Evolutionary conservation across 2,113 vertebrate genomes (phyloP), one percentile per base, ranked within the genome.

Genomic region (Perccottus glenii): DNA sequence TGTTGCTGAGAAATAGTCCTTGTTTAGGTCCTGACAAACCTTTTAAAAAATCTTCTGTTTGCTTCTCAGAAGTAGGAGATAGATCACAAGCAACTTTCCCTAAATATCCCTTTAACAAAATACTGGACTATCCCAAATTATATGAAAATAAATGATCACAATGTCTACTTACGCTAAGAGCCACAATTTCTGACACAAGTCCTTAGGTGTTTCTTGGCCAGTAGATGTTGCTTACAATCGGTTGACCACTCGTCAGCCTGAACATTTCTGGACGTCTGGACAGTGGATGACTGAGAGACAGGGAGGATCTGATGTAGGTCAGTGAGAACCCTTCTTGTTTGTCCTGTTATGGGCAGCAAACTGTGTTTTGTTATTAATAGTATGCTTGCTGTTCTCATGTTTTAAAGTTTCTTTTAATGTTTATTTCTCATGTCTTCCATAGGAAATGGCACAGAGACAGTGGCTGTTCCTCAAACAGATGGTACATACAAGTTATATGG

Each of bases 271-370:
- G 94, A 95, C 94, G 1, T 97, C 95, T 38, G 94, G 95, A 50
- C 96, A 96, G 85, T 96, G 95, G 95, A 97, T 97, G 95, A 96
- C 94, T 0, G 96, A 97, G 78, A 82, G 92, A 70, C 92, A 81
- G 58, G 96, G 96, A 27, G 95, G 95, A 77, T 96, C 95, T 3
- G 95, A 96, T 53, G 95, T 96, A 3, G 94, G 95, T 96, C 63
- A 0, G 91, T 87, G 11, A 16, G 55, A 10, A 70, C 19, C 50
- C 4, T n/a, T 35, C 12, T 14, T 4, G 6, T 16, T 57, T 57
- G 3, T 57, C n/a, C 14, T 4, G 14, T 56, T 38, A 14, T 38
- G 3, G 14, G n/a, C 15, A 4, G n/a, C 4, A 36, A 38, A 15
- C 6, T 40, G 10, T 36, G 6, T 43, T 9, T 46, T 11, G 15